Conservation (phyloP, 2,113 vertebrate species). For the Crypturellus undulatus region DNA sequence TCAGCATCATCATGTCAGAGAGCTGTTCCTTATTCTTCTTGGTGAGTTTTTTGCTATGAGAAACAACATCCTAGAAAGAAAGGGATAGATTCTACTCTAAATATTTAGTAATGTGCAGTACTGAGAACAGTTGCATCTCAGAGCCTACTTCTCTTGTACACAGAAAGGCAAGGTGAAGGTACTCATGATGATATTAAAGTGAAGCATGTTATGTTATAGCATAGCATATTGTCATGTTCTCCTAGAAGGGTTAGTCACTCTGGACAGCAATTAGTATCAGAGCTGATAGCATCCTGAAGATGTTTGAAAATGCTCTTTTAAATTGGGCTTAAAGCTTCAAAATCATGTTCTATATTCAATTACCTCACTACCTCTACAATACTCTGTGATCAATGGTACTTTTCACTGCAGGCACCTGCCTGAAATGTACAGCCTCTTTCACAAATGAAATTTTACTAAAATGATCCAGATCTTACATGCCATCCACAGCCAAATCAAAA, state of each 20-base stretch:
- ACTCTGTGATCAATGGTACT: background rate
- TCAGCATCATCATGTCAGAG: slow-evolving; percentile 98
- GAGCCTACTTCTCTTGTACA: accelerated
- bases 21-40: slow-evolving; percentile 97
- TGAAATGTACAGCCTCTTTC: background rate
- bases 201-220: background rate
- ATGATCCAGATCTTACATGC: background rate
- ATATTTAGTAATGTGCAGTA: background rate
- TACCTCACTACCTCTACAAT: background rate
- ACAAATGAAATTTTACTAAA: background rate
- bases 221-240: background rate
- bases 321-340: background rate
- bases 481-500: background rate
- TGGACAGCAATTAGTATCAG: background rate
- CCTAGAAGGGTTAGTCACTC: background rate
- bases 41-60: slow-evolving; percentile 97
- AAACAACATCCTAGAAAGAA: slow-evolving; percentile 91
- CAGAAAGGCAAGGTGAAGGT: background rate
- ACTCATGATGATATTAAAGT: background rate
- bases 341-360: background rate
- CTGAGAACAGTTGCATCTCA: background rate
- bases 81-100: background rate
- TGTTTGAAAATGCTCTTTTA: background rate
- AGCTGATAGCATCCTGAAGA: background rate
- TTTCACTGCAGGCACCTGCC: background rate